These are phyloP conservation scores for Zosterops lateralis DNA, from an alignment of 2,113 vertebrate species.

Conservation along the genomic window DNA sequence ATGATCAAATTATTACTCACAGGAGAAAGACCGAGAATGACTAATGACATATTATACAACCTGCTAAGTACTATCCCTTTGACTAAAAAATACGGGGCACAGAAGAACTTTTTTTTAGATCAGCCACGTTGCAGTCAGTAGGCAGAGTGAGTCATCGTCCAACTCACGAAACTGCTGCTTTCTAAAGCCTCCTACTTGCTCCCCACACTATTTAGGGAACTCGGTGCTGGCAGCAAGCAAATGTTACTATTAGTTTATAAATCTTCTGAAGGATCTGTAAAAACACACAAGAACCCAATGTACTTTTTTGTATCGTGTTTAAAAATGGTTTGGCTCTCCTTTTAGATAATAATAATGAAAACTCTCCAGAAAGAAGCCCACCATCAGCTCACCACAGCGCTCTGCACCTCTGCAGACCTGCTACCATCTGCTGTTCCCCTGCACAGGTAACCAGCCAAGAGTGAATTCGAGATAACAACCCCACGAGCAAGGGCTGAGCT, in stretches of 20 bases:
- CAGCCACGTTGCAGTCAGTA: slow-evolving; percentile 78
- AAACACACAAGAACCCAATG: not conserved
- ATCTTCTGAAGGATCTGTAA: slow-evolving; percentile 19
- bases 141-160: slow-evolving; percentile 76
- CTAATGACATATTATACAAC: slow-evolving; percentile 60
- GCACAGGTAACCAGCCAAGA: not conserved
- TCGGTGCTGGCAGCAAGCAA: slow-evolving; percentile 50
- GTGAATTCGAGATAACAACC: not conserved
- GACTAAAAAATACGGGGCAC: slow-evolving; percentile 56
- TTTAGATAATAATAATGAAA: not conserved
- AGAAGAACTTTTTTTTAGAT: slow-evolving; percentile 28
- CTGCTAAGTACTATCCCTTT: slow-evolving; percentile 52
- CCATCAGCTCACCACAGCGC: not conserved
- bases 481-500: not conserved
- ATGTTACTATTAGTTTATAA: slow-evolving; percentile 57
- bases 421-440: not conserved
- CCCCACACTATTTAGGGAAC: slow-evolving; percentile 55
- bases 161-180: slow-evolving; percentile 61
- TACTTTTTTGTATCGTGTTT: not conserved
- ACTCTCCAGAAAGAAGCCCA: not conserved
- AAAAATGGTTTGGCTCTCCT: not conserved
- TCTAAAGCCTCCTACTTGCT: slow-evolving; percentile 66
- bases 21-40: slow-evolving; percentile 40
- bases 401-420: not conserved
- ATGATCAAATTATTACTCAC: slow-evolving; percentile 43